Evolutionary conservation across 2,113 vertebrate genomes (phyloP), one percentile per base, ranked within the genome.

Genomic region (Prochilodus magdalenae): DNA sequence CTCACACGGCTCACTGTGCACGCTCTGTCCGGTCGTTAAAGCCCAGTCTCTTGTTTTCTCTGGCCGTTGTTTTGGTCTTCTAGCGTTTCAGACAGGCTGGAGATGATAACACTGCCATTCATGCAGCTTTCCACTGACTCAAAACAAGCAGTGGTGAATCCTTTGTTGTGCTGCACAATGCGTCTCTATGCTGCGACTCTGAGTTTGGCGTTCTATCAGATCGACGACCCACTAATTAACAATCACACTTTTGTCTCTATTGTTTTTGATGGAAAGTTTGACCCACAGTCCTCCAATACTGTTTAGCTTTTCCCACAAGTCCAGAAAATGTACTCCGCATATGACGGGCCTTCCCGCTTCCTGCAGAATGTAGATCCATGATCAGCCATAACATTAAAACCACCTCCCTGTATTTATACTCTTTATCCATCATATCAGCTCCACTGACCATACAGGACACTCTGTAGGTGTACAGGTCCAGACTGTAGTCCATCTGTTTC

Each of bases 91-190:
- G 83, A 82, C 44, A 44, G 77, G 73, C 73, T 57, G 73, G 44
- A 71, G 77, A 85, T 66, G 75, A 81, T 65, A 85, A 80, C 47
- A 71, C 40, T 26, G 59, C 27, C 27, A 47, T 79, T 77, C 67
- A 73, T 30, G 29, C 74, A 33, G 49, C 75, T 66, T 71, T 36
- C 27, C 24, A 69, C 78, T 71, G 74, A 75, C 66, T 29, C 73
- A 70, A 77, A 76, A 83, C 78, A 74, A 79, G 33, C n/a, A 83
- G 83, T 83, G 87, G 83, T 88, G 77, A 85, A 60, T 77, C 73
- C 87, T 90, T 91, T 93, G 89, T 91, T 87, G 89, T 77, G 74
- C 74, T 30, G 59, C 51, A 94, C 92, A 94, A 92, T 91, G 81
- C 80, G 29, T 78, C 87, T 88, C 83, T 93, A 85, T 92, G 89